Percentiles rank a stretch among this genome's conserved stretches.
Evolutionary conservation across 2,888 invertebrate species (phyloP).

Genomic region (Theodoxus fluviatilis): DNA sequence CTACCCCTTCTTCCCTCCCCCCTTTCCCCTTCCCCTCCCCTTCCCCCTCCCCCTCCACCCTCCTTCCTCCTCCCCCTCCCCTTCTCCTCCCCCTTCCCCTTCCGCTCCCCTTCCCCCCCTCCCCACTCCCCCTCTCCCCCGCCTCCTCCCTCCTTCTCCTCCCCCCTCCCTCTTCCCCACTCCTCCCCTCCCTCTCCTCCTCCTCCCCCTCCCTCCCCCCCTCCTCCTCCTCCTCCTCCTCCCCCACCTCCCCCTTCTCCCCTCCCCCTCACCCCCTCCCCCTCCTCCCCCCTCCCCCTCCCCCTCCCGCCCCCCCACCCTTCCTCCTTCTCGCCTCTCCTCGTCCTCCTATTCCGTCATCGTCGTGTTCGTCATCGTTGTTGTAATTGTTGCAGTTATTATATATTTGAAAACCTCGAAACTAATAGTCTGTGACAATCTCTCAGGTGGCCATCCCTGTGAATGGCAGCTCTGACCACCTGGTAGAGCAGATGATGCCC

Average conservation of each 20-base stretch:
- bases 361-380: not conserved
- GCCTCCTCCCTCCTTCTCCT: not conserved
- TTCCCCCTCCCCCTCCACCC: too few relatives aligned
- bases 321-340: not conserved
- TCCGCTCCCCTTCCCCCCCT: not conserved
- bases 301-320: not conserved
- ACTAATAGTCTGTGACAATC: not conserved
- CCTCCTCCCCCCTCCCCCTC: not conserved
- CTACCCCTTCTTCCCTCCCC: too few relatives aligned
- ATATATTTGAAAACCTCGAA: not conserved
- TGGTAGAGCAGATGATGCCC: conserved; percentile 49
- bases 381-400: not conserved
- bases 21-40: not conserved
- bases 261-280: not conserved
- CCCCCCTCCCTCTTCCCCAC: not conserved
- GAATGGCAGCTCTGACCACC: conserved; percentile 40
- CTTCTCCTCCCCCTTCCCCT: too few relatives aligned
- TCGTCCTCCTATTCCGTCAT: not conserved
- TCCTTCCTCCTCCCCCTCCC: too few relatives aligned
- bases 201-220: not conserved
- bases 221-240: conserved; percentile 8
- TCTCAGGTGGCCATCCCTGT: not conserved
- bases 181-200: not conserved
- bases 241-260: not conserved
- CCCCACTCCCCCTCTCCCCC: not conserved